Conservation (phyloP, 2,113 vertebrate species). For the Scomber scombrus region DNA sequence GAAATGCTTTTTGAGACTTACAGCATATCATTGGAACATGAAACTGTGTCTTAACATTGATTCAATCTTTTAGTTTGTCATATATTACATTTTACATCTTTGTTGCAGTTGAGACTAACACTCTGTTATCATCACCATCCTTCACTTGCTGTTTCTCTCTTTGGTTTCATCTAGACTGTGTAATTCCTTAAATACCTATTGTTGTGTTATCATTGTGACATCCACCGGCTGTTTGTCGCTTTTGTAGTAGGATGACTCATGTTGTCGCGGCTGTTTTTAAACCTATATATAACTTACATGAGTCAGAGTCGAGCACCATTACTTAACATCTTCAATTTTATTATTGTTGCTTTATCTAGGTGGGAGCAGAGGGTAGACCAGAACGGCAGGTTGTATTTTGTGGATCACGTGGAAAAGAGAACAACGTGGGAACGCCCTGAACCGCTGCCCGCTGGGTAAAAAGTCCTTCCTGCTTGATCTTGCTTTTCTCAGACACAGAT, state of each 20-base stretch:
- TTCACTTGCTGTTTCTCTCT: not conserved
- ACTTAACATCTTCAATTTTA: slow-evolving; percentile 2
- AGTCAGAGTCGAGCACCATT: not conserved
- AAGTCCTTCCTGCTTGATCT: not conserved
- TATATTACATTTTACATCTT: not conserved
- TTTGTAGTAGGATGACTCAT: slow-evolving; percentile 24
- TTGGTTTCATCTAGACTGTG: not conserved
- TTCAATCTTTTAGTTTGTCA: slow-evolving; percentile 4
- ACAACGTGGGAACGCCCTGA: slow-evolving; percentile 99
- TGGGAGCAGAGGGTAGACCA: slow-evolving; percentile 98
- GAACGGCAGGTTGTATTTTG: slow-evolving; percentile 93
- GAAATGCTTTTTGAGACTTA: not conserved
- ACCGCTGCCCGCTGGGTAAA: slow-evolving; percentile 94
- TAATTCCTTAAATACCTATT: slow-evolving; percentile 10
- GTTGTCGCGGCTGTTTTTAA: slow-evolving; percentile 6
- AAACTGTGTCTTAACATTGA: not conserved
- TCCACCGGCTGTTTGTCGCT: not conserved
- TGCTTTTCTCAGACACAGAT: slow-evolving; percentile 11
- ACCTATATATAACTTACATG: slow-evolving; percentile 4
- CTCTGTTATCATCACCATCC: not conserved
- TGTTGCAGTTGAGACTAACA: not conserved
- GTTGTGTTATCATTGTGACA: slow-evolving; percentile 2
- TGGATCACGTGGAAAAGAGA: slow-evolving; percentile 98
- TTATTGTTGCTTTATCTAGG: slow-evolving; percentile 78
- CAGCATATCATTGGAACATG: not conserved